phyloP scores from a whole-genome alignment of 2,888 invertebrate genomes.

The Parnassius mnemosyne region DNA sequence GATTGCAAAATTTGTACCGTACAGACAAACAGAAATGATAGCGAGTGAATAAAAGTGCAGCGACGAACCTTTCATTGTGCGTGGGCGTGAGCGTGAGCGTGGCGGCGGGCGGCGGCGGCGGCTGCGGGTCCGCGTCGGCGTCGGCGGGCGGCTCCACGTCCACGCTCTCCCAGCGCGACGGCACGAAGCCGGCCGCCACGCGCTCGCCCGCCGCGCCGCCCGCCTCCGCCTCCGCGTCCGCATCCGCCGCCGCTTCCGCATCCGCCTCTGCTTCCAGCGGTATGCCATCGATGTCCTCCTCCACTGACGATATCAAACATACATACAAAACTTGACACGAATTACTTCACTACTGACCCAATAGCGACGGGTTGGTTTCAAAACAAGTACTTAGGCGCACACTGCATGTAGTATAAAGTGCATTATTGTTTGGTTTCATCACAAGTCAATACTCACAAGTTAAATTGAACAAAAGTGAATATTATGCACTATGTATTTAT shows the following conservation, averaged over 20 bases:
- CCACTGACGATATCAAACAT: conserved; percentile 65
- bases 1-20: too few relatives aligned
- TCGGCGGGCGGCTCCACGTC: conserved; percentile 93
- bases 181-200: conserved; percentile 87
- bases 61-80: conserved; percentile 36
- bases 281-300: conserved; percentile 88
- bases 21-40: too few relatives aligned
- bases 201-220: conserved; percentile 47
- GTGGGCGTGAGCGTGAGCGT: conserved; percentile 37
- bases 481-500: too few relatives aligned
- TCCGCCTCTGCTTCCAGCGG: conserved; percentile 80
- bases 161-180: conserved; percentile 98
- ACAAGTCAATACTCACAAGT: too few relatives aligned
- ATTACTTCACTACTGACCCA: too few relatives aligned
- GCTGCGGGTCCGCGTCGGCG: conserved; percentile 72
- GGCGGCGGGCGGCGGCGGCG: conserved; percentile 30
- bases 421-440: too few relatives aligned
- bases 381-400: too few relatives aligned
- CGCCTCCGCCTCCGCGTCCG: conserved; percentile 79
- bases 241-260: conserved; percentile 43
- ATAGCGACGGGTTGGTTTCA: too few relatives aligned
- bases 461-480: too few relatives aligned
- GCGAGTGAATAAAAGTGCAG: too few relatives aligned
- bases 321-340: too few relatives aligned
- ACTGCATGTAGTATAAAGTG: too few relatives aligned